Conservation (phyloP, 2,113 vertebrate genomes). For the Mustela lutreola region DNA sequence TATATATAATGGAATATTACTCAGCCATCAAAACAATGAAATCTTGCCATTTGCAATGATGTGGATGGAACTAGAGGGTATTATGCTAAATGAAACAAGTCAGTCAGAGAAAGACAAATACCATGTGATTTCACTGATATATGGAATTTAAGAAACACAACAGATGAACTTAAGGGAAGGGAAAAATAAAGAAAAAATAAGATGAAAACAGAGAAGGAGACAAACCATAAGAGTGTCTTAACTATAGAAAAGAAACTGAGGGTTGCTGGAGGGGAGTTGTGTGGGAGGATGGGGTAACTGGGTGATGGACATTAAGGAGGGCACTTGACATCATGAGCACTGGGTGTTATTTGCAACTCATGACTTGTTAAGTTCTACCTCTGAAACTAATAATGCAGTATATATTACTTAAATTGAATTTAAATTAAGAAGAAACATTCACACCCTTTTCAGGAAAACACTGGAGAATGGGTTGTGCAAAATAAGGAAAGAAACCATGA, state of each 20-base stretch:
- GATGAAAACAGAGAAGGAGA: neutral
- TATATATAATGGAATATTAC: neutral
- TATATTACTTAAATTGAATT: neutral
- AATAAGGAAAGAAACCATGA: neutral
- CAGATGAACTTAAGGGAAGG: neutral
- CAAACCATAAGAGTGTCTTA: neutral
- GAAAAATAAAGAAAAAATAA: neutral
- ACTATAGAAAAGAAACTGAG: neutral
- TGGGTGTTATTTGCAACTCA: neutral
- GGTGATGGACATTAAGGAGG: neutral
- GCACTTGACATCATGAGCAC: neutral
- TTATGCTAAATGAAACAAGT: neutral
- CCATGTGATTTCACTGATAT: neutral
- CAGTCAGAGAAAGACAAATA: neutral
- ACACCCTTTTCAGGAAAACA: neutral
- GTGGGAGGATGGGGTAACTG: neutral
- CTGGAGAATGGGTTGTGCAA: neutral
- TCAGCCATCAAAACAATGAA: neutral
- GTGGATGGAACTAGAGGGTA: neutral
- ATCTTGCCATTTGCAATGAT: neutral
- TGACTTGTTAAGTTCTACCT: neutral
- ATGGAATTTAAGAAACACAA: neutral
- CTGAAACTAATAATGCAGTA: neutral
- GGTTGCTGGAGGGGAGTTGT: neutral
- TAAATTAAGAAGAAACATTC: neutral